Conservation (phyloP, 2,888 invertebrate genomes). For the Adineta ricciae region DNA sequence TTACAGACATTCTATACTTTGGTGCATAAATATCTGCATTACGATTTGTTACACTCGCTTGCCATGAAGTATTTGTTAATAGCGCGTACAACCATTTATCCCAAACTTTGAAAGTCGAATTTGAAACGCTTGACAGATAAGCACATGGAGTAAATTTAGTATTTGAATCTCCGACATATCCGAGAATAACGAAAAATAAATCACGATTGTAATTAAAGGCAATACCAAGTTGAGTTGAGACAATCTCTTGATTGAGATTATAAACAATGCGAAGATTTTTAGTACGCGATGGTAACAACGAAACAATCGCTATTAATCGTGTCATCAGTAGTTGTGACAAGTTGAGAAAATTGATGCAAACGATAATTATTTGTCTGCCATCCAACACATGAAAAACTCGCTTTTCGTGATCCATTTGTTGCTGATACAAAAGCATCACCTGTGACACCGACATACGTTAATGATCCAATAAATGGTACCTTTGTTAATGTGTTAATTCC, state of each 20-base stretch:
- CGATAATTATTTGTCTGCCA: too few relatives aligned
- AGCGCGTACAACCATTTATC: neutral
- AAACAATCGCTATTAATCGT: too few relatives aligned
- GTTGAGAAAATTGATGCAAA: too few relatives aligned
- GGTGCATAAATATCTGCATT: neutral
- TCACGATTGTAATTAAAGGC: neutral
- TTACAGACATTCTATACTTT: neutral
- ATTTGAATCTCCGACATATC: neutral
- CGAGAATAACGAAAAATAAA: neutral
- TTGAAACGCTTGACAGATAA: neutral
- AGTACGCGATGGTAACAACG: too few relatives aligned
- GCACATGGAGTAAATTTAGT: neutral
- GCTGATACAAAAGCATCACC: too few relatives aligned
- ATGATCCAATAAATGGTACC: too few relatives aligned
- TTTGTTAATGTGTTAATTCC: too few relatives aligned
- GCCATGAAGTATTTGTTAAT: neutral
- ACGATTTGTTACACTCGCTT: neutral
- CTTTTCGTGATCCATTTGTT: too few relatives aligned
- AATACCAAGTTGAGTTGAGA: neutral
- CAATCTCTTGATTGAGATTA: neutral
- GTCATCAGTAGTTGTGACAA: too few relatives aligned
- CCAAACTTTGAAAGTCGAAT: neutral
- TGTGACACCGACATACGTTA: too few relatives aligned
- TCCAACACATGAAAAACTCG: too few relatives aligned
- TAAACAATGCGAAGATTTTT: neutral